phyloP scores from a whole-genome alignment of 2,888 invertebrate genomes.

The Trissolcus japonicus region DNA sequence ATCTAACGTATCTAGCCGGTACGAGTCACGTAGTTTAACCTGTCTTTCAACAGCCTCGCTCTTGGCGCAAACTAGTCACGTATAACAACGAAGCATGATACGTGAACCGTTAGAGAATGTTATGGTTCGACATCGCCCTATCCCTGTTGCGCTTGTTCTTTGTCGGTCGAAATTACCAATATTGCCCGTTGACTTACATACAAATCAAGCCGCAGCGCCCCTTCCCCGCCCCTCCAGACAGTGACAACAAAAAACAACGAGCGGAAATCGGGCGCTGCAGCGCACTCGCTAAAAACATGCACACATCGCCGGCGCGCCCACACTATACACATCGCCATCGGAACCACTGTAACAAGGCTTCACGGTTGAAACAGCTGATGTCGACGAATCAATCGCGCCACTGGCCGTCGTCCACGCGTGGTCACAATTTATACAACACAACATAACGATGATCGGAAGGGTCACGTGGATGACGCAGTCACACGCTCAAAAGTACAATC shows the following conservation, averaged over 20 bases:
- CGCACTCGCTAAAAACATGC: background rate
- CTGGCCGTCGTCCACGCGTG: constrained; percentile 14
- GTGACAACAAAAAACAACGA: constrained; percentile 26
- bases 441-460: background rate
- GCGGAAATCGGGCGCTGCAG: constrained; percentile 14
- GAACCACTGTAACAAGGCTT: background rate
- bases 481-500: constrained; percentile 11
- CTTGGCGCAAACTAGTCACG: constrained; percentile 41
- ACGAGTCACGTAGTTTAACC: constrained; percentile 41
- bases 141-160: constrained; percentile 31
- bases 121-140: constrained; percentile 32
- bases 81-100: constrained; percentile 45
- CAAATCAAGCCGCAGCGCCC: constrained; percentile 19
- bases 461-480: constrained; percentile 18
- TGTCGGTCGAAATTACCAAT: constrained; percentile 40
- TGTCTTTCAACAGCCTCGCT: constrained; percentile 16
- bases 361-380: background rate
- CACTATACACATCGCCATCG: too few species aligned
- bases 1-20: constrained; percentile 38
- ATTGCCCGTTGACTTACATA: constrained; percentile 25
- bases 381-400: background rate
- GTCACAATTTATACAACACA: constrained; percentile 8
- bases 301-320: background rate
- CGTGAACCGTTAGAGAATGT: constrained; percentile 45
- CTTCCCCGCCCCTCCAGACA: constrained; percentile 8